Conservation (phyloP, 2,113 vertebrate genomes). For the Suricata suricatta region DNA sequence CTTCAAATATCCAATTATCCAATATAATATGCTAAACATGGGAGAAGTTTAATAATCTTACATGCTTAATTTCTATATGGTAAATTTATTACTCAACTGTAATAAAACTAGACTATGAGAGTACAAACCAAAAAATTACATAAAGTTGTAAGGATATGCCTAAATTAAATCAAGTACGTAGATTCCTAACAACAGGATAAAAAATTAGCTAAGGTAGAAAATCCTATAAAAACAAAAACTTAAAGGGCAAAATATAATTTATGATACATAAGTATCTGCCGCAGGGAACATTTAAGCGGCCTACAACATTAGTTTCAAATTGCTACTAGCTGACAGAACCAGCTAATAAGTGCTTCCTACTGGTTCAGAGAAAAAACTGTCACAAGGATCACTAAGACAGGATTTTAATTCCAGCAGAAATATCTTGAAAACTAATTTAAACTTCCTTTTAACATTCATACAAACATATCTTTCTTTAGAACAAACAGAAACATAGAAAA, state of each 20-base stretch:
- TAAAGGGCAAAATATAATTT: conserved; percentile 58
- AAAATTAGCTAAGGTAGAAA: conserved; percentile 59
- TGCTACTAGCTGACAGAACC: background rate
- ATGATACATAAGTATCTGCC: conserved; percentile 39
- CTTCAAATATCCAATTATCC: conserved; percentile 59
- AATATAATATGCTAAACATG: background rate
- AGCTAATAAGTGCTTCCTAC: conserved; percentile 25
- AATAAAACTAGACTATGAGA: conserved; percentile 8
- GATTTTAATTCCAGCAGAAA: conserved; percentile 51
- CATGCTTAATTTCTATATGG: background rate
- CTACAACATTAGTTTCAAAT: background rate
- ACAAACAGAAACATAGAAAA: conserved; percentile 74
- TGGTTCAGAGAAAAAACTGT: background rate
- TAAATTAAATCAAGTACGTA: conserved; percentile 31
- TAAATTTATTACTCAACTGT: conserved; percentile 41
- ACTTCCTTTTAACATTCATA: conserved; percentile 65
- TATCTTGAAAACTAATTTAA: conserved; percentile 50
- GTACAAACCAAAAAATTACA: conserved; percentile 15
- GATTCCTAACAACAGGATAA: conserved; percentile 7
- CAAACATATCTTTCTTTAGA: conserved; percentile 69
- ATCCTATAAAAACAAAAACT: conserved; percentile 27
- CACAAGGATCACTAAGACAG: conserved; percentile 2
- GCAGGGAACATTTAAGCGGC: background rate
- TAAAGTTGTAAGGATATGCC: conserved; percentile 1
- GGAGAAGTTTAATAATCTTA: conserved; percentile 22